phyloP scores from a whole-genome alignment of 2,888 invertebrate species.

The Bembecia ichneumoniformis region DNA sequence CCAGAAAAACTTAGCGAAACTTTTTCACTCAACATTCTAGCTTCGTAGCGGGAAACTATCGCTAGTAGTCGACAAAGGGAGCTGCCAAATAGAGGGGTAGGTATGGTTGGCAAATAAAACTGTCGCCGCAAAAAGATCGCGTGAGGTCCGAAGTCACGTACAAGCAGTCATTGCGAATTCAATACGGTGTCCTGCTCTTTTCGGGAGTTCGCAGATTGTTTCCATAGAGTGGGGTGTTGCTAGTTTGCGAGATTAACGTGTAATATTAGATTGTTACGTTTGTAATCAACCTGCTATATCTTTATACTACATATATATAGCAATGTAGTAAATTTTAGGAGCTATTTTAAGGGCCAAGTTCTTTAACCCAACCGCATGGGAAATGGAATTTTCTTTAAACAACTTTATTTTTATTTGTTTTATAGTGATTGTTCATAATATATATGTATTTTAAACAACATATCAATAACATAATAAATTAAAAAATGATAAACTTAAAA shows the following conservation, averaged over 20 bases:
- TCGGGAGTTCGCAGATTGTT: slow-evolving; percentile 38
- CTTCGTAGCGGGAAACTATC: slow-evolving; percentile 12
- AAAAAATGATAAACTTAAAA: too few relatives aligned
- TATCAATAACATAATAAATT: too few relatives aligned
- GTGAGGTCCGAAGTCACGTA: slow-evolving; percentile 30
- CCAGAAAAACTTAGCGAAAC: not conserved
- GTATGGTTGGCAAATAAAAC: slow-evolving; percentile 42
- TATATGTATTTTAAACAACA: too few relatives aligned
- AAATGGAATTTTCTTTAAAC: too few relatives aligned
- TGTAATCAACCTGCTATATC: not conserved
- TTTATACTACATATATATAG: not conserved
- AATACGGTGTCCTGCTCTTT: slow-evolving; percentile 27
- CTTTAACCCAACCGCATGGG: too few relatives aligned
- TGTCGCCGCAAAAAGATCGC: slow-evolving; percentile 27
- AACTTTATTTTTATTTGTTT: too few relatives aligned
- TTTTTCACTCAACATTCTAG: slow-evolving; percentile 16
- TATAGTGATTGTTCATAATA: too few relatives aligned
- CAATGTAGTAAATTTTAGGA: not conserved
- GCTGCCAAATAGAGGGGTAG: slow-evolving; percentile 27
- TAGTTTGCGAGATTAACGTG: not conserved
- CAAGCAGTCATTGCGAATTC: slow-evolving; percentile 52
- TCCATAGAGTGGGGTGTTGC: slow-evolving; percentile 20
- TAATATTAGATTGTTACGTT: too few relatives aligned
- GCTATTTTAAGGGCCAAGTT: too few relatives aligned
- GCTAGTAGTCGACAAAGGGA: slow-evolving; percentile 26